Percentiles rank a stretch among this genome's conserved stretches.
phyloP scores from a whole-genome alignment of 2,888 invertebrate genomes.

The Pediacus dermestoides region DNA sequence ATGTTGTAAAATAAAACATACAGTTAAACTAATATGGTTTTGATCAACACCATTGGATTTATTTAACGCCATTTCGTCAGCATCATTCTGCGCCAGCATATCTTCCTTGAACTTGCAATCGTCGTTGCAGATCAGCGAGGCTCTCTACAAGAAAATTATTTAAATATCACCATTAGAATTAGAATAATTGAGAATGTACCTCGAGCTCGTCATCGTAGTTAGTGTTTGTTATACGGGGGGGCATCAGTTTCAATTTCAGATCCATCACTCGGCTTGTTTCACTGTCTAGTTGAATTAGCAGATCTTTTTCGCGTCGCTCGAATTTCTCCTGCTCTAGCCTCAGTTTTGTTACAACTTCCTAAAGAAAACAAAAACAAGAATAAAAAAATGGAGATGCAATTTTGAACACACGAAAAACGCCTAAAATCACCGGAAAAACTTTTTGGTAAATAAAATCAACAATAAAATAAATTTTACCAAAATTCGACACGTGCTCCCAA shows the following conservation, averaged over 20 bases:
- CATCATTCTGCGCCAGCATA: constrained; percentile 41
- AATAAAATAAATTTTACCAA: constrained; percentile 5
- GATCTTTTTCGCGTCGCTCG: constrained; percentile 34
- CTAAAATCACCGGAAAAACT: constrained; percentile 6
- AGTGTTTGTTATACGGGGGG: too few species aligned
- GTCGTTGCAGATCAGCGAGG: constrained; percentile 26
- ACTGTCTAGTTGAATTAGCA: constrained; percentile 29
- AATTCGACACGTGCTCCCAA: constrained; percentile 5
- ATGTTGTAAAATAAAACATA: constrained; percentile 30
- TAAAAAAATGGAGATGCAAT: background rate
- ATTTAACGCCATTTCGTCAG: constrained; percentile 32
- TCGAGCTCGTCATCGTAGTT: constrained; percentile 5
- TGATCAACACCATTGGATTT: constrained; percentile 32
- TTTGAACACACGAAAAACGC: constrained; percentile 2
- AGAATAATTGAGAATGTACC: constrained; percentile 8
- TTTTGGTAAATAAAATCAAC: background rate
- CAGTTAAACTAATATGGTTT: constrained; percentile 42
- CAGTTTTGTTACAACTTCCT: constrained; percentile 54
- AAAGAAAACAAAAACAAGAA: constrained; percentile 20
- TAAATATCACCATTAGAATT: background rate
- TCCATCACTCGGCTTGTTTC: constrained; percentile 28
- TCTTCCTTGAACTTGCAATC: constrained; percentile 40
- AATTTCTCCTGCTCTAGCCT: constrained; percentile 47
- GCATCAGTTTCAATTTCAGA: constrained; percentile 25
- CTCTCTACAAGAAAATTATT: constrained; percentile 11